Base-by-base conservation (phyloP, 2,888 invertebrate species). In the Nematopogon swammerdamellus region DNA sequence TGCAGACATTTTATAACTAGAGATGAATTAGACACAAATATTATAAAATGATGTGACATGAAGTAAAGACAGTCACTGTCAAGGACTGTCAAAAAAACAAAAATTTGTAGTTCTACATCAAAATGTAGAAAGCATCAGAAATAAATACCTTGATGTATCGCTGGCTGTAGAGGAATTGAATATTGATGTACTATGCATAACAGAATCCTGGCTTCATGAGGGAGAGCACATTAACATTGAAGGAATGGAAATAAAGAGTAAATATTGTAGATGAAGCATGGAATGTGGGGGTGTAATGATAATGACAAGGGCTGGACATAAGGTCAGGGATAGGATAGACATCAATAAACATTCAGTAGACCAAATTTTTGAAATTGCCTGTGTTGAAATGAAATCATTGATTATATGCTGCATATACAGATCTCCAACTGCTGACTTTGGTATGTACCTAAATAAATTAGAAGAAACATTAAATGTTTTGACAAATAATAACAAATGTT, bases 161-260 rank as follows among this genome's bases (percentile, higher is more conserved):
- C 18, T 43, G 43, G n/a, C 18, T 43, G 18, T 43, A 43, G 14
- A 44, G 30, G 20, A 44, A 18, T 10, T 49, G 14, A 44, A 45
- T 30, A 2, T 49, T 18, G 49, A 49, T 45, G 29, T 49, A 29
- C 43, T 49, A 18, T 49, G 49, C 44, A 19, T 45, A 44, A 49
- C 49, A 19, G 49, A 49, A 45, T 29, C 49, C 2, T 49, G 45
- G 49, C 14, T 49, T 25, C 25, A 8, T 25, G 25, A 29, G 45
- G 19, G 6, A 17, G 19, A 18, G n/a, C 18, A 18, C 19, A 18
- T 19, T 29, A 29, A 18, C 8, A 19, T 14, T 42, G 43, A 18
- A 42, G 19, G 17, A 19, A 36, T n/a, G 16, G 14, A 18, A 49
- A 49, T 14, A 44, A 44, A 18, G 11, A 49, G 49, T 25, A 49